Conservation (phyloP, 2,797 vertebrate genomes). For the Austrolebias charrua region DNA sequence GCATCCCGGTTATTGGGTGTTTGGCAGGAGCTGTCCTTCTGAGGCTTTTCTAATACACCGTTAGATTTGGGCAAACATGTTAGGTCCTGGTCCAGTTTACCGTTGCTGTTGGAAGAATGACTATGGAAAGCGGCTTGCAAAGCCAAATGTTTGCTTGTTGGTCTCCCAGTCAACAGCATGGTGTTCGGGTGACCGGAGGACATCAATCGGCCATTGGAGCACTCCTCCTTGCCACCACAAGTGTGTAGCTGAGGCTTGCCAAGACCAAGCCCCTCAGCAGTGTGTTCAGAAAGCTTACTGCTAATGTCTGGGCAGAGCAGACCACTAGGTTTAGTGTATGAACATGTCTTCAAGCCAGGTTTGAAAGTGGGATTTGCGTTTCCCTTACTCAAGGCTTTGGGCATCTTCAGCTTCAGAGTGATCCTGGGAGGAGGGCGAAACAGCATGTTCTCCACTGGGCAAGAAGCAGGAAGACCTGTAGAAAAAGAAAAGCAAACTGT, state of each 20-base stretch:
- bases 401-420: slow-evolving; percentile 96
- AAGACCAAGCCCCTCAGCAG: slow-evolving; percentile 74
- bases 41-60: slow-evolving; percentile 82
- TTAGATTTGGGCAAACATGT: slow-evolving; percentile 77
- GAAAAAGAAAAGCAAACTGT: slow-evolving; percentile 1
- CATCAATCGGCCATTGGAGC: slow-evolving; percentile 80
- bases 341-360: slow-evolving; percentile 53
- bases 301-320: slow-evolving; percentile 84
- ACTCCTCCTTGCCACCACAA: slow-evolving; percentile 79
- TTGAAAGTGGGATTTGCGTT: slow-evolving; percentile 84
- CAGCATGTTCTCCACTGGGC: slow-evolving; percentile 85
- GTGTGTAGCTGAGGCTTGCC: slow-evolving; percentile 83
- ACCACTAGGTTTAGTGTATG: slow-evolving; percentile 62
- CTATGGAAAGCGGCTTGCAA: slow-evolving; percentile 87
- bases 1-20: slow-evolving; percentile 77
- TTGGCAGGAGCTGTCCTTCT: slow-evolving; percentile 87
- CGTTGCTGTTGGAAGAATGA: slow-evolving; percentile 85
- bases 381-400: slow-evolving; percentile 80
- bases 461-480: slow-evolving; percentile 86
- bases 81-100: slow-evolving; percentile 80
- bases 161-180: slow-evolving; percentile 56
- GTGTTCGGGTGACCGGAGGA: slow-evolving; percentile 52
- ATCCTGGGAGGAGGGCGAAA: slow-evolving; percentile 92
- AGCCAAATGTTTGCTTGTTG: slow-evolving; percentile 84
- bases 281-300: slow-evolving; percentile 65